Percentiles rank a stretch among this genome's conserved stretches.
These are phyloP conservation scores for Odontocolon sp. DNA, from an alignment of 2,888 invertebrate species.

Conservation along the genomic window DNA sequence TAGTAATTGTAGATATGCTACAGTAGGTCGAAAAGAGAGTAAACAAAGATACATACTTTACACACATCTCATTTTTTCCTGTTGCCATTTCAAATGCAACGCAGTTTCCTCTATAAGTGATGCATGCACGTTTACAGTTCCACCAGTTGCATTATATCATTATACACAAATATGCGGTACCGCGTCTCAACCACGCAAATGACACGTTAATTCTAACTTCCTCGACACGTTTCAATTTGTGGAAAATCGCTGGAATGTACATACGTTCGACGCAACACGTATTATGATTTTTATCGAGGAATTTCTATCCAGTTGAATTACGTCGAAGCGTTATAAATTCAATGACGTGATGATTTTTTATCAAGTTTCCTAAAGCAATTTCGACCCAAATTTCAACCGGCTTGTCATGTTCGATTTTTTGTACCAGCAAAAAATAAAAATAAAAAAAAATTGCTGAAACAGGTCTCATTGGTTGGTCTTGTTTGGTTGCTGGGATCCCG, in stretches of 20 bases:
- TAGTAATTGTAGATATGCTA: slow-evolving; percentile 23
- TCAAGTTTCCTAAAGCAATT: slow-evolving; percentile 12
- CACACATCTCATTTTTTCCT: background rate
- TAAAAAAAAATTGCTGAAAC: slow-evolving; percentile 26
- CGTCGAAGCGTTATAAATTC: too few relatives aligned
- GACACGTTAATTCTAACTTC: slow-evolving; percentile 35
- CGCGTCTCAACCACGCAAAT: slow-evolving; percentile 19
- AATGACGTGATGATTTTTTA: too few relatives aligned
- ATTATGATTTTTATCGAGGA: slow-evolving; percentile 32
- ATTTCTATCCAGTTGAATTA: slow-evolving; percentile 3
- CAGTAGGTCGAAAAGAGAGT: slow-evolving; percentile 35
- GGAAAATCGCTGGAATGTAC: slow-evolving; percentile 29
- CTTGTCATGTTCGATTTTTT: background rate
- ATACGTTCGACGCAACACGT: background rate
- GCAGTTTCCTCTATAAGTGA: slow-evolving; percentile 31
- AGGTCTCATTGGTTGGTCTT: slow-evolving; percentile 21
- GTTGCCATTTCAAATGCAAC: background rate
- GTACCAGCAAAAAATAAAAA: background rate
- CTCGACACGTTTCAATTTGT: slow-evolving; percentile 49
- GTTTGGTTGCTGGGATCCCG: slow-evolving; percentile 17
- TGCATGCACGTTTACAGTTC: slow-evolving; percentile 52
- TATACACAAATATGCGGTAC: slow-evolving; percentile 12
- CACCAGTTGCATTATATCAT: slow-evolving; percentile 54
- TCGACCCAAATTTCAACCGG: too few relatives aligned
- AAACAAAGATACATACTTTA: background rate